Evolutionary conservation across 2,888 invertebrate species (phyloP).

Genomic region (Plemyria rubiginata): DNA sequence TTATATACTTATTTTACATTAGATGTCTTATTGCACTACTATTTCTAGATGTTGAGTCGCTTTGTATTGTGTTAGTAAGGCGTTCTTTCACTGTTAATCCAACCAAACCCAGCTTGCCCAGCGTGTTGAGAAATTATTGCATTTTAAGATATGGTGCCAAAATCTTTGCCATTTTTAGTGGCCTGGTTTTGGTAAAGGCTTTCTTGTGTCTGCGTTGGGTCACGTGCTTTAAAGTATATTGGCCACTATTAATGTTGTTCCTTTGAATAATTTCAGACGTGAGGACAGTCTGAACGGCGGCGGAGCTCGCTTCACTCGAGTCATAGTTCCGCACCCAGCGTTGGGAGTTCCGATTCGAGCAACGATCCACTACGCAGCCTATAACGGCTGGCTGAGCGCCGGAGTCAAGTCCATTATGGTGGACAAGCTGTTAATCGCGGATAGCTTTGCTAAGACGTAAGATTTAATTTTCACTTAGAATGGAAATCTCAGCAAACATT

Average conservation of each 20-base stretch:
- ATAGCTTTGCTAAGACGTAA: conserved; percentile 93
- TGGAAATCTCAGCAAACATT: background rate
- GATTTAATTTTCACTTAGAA: conserved; percentile 31
- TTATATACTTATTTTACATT: no score
- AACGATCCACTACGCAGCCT: conserved; percentile 93
- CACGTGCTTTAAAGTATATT: background rate
- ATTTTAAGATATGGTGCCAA: background rate
- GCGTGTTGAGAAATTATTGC: background rate
- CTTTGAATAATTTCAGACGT: conserved; percentile 81
- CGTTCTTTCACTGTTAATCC: background rate
- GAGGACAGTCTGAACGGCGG: conserved; percentile 90
- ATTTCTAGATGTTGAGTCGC: background rate
- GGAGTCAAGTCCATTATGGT: conserved; percentile 92
- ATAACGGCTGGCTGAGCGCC: conserved; percentile 95
- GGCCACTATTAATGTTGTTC: background rate
- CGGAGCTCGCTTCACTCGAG: conserved; percentile 90
- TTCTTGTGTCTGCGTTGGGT: no score
- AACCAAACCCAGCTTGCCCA: background rate
- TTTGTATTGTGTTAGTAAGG: background rate
- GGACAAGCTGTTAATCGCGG: conserved; percentile 92
- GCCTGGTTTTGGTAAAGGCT: no score
- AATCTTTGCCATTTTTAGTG: no score
- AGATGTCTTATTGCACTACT: background rate
- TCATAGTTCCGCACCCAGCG: conserved; percentile 95
- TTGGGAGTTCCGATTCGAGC: conserved; percentile 89